Base-by-base conservation (phyloP, 1,140 invertebrate genomes). In the Aphidius gifuensis region DNA sequence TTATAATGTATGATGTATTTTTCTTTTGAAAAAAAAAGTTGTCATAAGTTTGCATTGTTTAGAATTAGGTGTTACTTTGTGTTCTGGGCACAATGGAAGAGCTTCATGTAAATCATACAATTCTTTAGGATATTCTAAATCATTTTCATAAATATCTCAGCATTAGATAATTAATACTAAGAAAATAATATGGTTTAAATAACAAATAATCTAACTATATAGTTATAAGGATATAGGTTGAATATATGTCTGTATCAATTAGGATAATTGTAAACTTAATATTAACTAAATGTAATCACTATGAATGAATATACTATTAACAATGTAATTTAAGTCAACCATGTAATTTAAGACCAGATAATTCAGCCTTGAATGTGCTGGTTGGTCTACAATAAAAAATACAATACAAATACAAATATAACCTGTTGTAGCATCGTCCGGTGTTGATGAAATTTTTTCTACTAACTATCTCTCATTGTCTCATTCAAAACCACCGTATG, bases 401-500 rank as follows among this genome's bases (percentile, higher is more conserved):
- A 23, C 1, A 23, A 23, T 23, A 23, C 23, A 23, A 23, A 23
- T 23, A 23, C 23, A 23, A 23, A 23, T 23, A 23, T 51, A 51
- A 2, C 50, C 50, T 32, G 8, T 38, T 1, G 5, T 1, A 3
- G 2, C 1, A 38, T 32, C 21, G 38, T 51, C 50, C 1, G 50
- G 50, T 23, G 23, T 23, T 23, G 23, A 1, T 23, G 3, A 23
- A 23, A 23, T 23, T 3, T 23, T 1, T 23, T 23, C 23, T 23
- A 23, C 23, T 2, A 3, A 23, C 23, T 3, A 23, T 23, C 39
- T n/a, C 64, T 67, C 68, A 23, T 2, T 56, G 21, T 77, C 21
- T 77, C 79, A 85, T 66, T 77, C 54, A 74, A 84, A 85, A 21
- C 71, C 64, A 39, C 62, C 63, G 44, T 65, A 67, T 44, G 82